phyloP scores from a whole-genome alignment of 2,797 vertebrate genomes.

The Cottoperca gobio region DNA sequence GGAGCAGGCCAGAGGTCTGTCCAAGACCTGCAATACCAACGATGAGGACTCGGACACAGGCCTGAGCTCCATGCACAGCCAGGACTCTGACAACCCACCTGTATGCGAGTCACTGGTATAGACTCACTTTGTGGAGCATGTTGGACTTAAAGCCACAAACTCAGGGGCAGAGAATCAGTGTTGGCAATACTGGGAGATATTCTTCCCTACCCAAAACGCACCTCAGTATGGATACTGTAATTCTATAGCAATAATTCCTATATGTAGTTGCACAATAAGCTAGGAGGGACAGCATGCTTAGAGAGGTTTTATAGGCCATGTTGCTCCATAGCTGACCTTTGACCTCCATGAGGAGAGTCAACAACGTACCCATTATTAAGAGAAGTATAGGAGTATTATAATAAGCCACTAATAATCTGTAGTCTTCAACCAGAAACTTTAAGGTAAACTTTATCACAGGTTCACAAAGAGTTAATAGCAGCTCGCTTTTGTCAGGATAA shows the following conservation, averaged over 20 bases:
- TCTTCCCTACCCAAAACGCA: conserved; percentile 53
- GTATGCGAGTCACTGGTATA: conserved; percentile 96
- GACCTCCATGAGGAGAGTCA: conserved; percentile 37
- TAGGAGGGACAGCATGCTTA: conserved; percentile 38
- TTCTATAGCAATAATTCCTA: conserved; percentile 67
- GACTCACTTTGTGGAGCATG: conserved; percentile 24
- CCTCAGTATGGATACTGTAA: conserved; percentile 46
- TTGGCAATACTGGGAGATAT: conserved; percentile 35
- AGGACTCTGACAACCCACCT: conserved; percentile 93
- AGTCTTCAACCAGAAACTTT: conserved; percentile 20
- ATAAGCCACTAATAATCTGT: conserved; percentile 19
- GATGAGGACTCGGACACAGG: conserved; percentile 99
- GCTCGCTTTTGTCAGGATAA: conserved; percentile 13
- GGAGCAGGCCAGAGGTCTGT: conserved; percentile 84
- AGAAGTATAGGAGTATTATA: conserved; percentile 39
- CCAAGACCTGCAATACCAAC: conserved; percentile 86
- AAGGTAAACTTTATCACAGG: conserved; percentile 8
- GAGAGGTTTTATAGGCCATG: conserved; percentile 6
- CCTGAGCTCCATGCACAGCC: conserved; percentile 98
- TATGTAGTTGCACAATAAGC: conserved; percentile 68
- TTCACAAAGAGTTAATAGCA: conserved; percentile 24
- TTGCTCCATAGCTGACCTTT: conserved; percentile 51
- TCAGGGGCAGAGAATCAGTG: conserved; percentile 72
- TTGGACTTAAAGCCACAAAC: conserved; percentile 51
- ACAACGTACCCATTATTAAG: conserved; percentile 31